Conservation (phyloP, 2,113 vertebrate genomes). For the Elanoides forficatus region DNA sequence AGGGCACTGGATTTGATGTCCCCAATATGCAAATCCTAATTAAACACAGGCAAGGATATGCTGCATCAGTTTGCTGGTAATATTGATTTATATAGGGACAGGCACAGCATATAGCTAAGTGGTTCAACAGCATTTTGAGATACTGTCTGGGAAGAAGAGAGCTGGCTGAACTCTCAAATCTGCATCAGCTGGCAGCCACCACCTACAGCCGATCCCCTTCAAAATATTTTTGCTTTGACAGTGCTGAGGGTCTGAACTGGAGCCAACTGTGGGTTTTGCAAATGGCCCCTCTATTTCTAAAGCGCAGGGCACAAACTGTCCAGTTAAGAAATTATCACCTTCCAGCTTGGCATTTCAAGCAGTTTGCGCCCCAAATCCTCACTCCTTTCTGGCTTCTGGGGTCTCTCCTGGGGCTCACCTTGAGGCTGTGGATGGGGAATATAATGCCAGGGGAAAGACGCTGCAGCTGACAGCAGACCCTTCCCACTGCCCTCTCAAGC, state of each 20-base stretch:
- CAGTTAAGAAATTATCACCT: not conserved
- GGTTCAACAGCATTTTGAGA: not conserved
- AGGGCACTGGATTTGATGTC: not conserved
- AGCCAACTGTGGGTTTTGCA: not conserved
- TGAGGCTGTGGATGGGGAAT: not conserved
- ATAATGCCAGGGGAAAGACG: rapidly evolving
- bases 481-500: not conserved
- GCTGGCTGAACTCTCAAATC: not conserved
- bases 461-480: not conserved
- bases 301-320: not conserved
- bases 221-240: not conserved
- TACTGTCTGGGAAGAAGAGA: not conserved
- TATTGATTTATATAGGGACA: not conserved
- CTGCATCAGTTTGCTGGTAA: not conserved
- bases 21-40: not conserved
- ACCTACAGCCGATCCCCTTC: not conserved
- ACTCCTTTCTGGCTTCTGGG: not conserved
- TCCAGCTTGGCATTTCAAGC: not conserved
- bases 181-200: not conserved
- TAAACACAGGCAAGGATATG: not conserved
- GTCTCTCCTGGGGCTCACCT: not conserved
- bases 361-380: not conserved
- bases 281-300: not conserved
- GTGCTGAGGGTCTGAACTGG: not conserved
- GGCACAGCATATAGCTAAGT: not conserved